These are phyloP conservation scores for Channa argus DNA, from an alignment of 2,113 vertebrate genomes.

Conservation along the genomic window DNA sequence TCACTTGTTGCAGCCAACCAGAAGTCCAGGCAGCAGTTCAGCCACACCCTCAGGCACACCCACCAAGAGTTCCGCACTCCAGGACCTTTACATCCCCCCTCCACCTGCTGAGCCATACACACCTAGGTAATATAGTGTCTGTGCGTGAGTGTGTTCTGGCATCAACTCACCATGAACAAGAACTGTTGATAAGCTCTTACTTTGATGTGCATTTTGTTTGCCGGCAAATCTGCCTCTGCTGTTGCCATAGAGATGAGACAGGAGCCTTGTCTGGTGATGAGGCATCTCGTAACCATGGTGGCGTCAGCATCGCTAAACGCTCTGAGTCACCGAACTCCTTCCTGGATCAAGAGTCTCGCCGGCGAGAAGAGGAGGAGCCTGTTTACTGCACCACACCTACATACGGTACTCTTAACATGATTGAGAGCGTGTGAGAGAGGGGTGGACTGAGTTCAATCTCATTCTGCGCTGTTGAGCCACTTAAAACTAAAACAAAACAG, in stretches of 20 bases:
- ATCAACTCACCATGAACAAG: neutral
- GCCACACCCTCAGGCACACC: slow-evolving; percentile 95
- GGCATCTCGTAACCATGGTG: slow-evolving; percentile 88
- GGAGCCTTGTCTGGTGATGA: slow-evolving; percentile 91
- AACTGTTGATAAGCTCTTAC: neutral
- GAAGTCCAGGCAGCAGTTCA: slow-evolving; percentile 95
- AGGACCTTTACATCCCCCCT: slow-evolving; percentile 97
- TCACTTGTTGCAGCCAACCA: slow-evolving; percentile 88
- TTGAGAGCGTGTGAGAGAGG: neutral
- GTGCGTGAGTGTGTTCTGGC: neutral
- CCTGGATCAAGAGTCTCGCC: slow-evolving; percentile 96
- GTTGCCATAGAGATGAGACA: slow-evolving; percentile 90
- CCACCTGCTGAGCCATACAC: slow-evolving; percentile 95
- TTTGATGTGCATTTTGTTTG: slow-evolving; percentile 12
- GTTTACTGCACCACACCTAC: slow-evolving; percentile 96
- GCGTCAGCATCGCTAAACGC: slow-evolving; percentile 89
- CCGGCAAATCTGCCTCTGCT: slow-evolving; percentile 34
- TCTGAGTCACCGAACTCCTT: slow-evolving; percentile 98
- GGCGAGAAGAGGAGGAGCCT: slow-evolving; percentile 94
- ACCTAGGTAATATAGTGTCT: slow-evolving; percentile 86
- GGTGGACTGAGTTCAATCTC: neutral
- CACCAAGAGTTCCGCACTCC: slow-evolving; percentile 95
- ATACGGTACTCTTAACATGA: slow-evolving; percentile 85
- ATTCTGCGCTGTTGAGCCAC: slow-evolving; percentile 9
- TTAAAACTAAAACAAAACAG: slow-evolving; percentile 12